Base-by-base conservation (phyloP, 2,797 vertebrate species). In the Phaenicophaeus curvirostris region DNA sequence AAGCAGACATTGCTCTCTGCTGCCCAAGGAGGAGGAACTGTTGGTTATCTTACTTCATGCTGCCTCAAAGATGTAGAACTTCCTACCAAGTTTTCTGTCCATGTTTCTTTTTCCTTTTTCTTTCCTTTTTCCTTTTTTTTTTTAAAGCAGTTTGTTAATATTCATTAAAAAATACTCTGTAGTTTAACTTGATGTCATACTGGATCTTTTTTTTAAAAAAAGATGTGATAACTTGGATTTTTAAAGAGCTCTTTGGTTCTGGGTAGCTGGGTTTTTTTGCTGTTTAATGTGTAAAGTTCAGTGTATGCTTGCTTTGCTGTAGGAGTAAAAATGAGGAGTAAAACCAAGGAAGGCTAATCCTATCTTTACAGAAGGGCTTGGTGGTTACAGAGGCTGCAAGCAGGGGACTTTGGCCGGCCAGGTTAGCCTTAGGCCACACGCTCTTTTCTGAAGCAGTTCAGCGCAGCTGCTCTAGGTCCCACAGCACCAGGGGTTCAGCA, bases 131-230 rank as follows among this genome's bases (percentile, higher is more conserved):
- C 51, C n/a, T n/a, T 41, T 57, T 75, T 97, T 75, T 97, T 96
- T 94, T 61, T 39, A 81, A 97, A 97, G 89, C 97, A 93, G 89
- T 97, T 97, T 95, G 95, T 97, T 98, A 96, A 95, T 97, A 79
- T 94, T 96, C 82, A 96, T 97, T 95, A 91, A 94, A 95, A 96
- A 92, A 87, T 83, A 73, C 58, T 96, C 89, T 97, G 96, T 97
- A 98, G 97, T 97, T 97, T 97, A 96, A 95, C 90, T 92, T 87
- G 84, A 87, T 90, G 92, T 96, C 94, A 85, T 95, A 96, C 91
- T 93, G 90, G 78, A 92, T 97, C 95, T 94, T 96, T 31, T 51
- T 54, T 54, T 54, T 79, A 83, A 93, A 89, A 87, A 90, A 31
- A 67, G 69, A 57, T 21, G 66, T 88, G 84, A 67, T 95, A 82